Percentiles rank a stretch among this genome's conserved stretches.
These are phyloP conservation scores for Zosterops borbonicus DNA, from an alignment of 2,113 vertebrate species.

Conservation along the genomic window DNA sequence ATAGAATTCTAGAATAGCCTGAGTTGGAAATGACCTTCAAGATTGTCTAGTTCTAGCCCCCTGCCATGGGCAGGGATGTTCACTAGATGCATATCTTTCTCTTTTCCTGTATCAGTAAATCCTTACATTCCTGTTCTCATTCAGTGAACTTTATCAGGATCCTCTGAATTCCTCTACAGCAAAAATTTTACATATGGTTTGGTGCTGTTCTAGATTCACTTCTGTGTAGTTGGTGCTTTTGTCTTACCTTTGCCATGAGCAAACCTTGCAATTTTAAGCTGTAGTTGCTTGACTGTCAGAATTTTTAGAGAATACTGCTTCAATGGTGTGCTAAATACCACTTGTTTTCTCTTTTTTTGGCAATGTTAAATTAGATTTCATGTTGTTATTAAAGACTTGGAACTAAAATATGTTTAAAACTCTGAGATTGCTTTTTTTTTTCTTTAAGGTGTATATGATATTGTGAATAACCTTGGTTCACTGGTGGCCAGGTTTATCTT, in stretches of 20 bases:
- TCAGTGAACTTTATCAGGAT: neutral
- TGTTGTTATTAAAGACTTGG: neutral
- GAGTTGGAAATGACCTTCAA: neutral
- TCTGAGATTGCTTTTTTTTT: neutral
- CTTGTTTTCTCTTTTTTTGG: neutral
- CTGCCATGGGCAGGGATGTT: neutral
- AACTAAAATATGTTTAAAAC: neutral
- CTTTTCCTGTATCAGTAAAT: neutral
- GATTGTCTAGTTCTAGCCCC: neutral
- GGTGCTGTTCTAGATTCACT: neutral
- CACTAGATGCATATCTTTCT: neutral
- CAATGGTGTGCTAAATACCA: neutral
- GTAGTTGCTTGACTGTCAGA: neutral
- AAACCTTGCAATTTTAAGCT: neutral
- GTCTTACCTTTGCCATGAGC: neutral
- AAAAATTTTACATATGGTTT: neutral
- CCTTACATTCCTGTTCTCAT: neutral
- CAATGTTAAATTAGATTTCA: neutral
- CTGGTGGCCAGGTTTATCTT: conserved; percentile 96
- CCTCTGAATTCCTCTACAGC: neutral
- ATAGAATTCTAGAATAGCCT: neutral
- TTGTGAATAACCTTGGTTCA: conserved; percentile 95
- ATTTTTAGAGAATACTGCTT: neutral
- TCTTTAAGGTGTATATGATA: conserved; percentile 85
- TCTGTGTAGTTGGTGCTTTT: neutral